A percentile compares a stretch with the other conserved stretches of the same genome.
phyloP scores from a whole-genome alignment of 2,888 invertebrate species.

The Drosophila mettleri region DNA sequence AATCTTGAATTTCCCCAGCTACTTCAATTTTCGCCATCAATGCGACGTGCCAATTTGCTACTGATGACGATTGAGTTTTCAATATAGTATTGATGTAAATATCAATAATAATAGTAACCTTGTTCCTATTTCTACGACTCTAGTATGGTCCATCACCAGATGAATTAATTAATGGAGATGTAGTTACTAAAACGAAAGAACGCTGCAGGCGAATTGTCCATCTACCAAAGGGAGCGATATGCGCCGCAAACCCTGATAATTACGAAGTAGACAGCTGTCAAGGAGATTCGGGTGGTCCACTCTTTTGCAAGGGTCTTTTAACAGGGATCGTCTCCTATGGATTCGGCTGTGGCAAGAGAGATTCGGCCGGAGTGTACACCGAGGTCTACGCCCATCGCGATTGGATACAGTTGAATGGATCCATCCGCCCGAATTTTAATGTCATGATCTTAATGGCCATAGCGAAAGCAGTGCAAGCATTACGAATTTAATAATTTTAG shows the following conservation, averaged over 20 bases:
- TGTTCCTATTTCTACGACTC: not conserved
- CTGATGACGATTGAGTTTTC: too few species aligned
- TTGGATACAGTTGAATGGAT: slow-evolving; percentile 54
- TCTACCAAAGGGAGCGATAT: slow-evolving; percentile 50
- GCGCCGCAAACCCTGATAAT: slow-evolving; percentile 53
- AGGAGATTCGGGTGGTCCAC: slow-evolving; percentile 76
- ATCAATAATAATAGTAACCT: not conserved
- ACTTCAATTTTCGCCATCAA: too few species aligned
- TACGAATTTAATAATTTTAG: not conserved
- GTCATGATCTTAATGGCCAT: not conserved
- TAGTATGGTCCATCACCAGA: slow-evolving; percentile 67
- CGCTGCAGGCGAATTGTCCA: too few species aligned
- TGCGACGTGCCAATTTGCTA: too few species aligned
- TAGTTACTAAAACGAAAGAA: slow-evolving; percentile 44
- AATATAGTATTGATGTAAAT: too few species aligned
- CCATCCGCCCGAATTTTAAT: not conserved
- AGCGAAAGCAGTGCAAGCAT: not conserved
- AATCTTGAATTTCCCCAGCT: too few species aligned
- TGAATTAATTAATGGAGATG: slow-evolving; percentile 57
- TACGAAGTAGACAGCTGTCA: slow-evolving; percentile 64
- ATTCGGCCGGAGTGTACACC: slow-evolving; percentile 57
- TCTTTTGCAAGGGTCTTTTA: slow-evolving; percentile 50
- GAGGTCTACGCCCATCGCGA: slow-evolving; percentile 52
- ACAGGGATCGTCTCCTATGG: slow-evolving; percentile 74
- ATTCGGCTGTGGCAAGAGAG: slow-evolving; percentile 49